Percentiles rank a stretch among this genome's conserved stretches.
Evolutionary conservation across 1,140 invertebrate genomes (phyloP).

Genomic region (Drosophila serrata): DNA sequence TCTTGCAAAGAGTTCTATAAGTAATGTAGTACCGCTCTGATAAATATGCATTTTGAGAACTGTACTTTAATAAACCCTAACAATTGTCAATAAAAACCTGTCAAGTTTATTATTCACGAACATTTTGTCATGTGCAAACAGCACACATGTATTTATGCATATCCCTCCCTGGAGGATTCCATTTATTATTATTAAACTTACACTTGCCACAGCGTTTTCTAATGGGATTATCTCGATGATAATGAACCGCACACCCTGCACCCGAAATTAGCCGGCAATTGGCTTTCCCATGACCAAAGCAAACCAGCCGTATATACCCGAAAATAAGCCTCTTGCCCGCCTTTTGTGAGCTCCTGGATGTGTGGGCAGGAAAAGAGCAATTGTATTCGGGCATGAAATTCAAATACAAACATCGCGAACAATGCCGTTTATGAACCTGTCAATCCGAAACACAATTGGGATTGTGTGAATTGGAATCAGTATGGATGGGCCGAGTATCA

Average conservation of each 20-base stretch:
- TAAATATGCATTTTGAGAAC: not conserved
- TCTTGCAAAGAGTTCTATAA: not conserved
- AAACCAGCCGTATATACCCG: slow-evolving; percentile 60
- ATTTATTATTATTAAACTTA: slow-evolving; percentile 28
- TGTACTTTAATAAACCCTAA: not conserved
- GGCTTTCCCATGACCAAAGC: slow-evolving; percentile 74
- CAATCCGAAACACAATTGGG: slow-evolving; percentile 78
- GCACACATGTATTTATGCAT: slow-evolving; percentile 34
- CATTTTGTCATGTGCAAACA: slow-evolving; percentile 20
- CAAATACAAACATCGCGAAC: slow-evolving; percentile 80
- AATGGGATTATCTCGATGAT: slow-evolving; percentile 69
- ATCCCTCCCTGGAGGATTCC: slow-evolving; percentile 7
- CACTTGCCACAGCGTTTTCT: slow-evolving; percentile 63
- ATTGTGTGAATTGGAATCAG: slow-evolving; percentile 70
- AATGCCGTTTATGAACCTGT: slow-evolving; percentile 82
- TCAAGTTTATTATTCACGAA: not conserved
- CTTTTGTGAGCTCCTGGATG: slow-evolving; percentile 49
- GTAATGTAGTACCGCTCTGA: too few species aligned
- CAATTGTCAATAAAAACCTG: slow-evolving; percentile 4
- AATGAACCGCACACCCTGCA: slow-evolving; percentile 70
- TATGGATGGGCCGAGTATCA: slow-evolving; percentile 54
- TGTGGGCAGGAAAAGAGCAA: slow-evolving; percentile 75
- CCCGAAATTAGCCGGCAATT: slow-evolving; percentile 52
- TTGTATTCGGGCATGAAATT: slow-evolving; percentile 78
- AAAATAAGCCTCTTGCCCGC: slow-evolving; percentile 65